Conservation (phyloP, 2,888 invertebrate genomes). For the Eumerus sabulonum region DNA sequence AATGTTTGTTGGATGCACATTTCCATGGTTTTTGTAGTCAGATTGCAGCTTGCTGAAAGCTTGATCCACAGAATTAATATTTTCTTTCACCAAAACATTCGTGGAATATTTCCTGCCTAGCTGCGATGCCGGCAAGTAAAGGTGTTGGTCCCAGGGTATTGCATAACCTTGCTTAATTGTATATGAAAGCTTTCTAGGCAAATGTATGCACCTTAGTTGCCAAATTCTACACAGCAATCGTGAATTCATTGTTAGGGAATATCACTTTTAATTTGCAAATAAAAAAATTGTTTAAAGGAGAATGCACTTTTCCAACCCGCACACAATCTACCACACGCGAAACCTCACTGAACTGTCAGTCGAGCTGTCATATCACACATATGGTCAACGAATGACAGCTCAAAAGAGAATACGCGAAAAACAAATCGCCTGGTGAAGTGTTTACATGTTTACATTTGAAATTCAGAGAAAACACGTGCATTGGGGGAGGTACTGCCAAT, state of each 20-base stretch:
- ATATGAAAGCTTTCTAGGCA: slow-evolving; percentile 1
- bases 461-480: no score
- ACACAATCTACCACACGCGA: neutral
- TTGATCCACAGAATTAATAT: slow-evolving; percentile 50
- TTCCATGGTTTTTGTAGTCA: slow-evolving; percentile 70
- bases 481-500: no score
- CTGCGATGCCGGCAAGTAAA: neutral
- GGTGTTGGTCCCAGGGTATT: slow-evolving; percentile 17
- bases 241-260: slow-evolving; percentile 45
- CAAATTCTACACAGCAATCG: slow-evolving; percentile 51
- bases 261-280: slow-evolving; percentile 1
- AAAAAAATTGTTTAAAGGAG: neutral
- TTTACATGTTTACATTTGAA: no score
- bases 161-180: slow-evolving; percentile 31
- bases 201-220: slow-evolving; percentile 24
- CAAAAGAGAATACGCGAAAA: no score
- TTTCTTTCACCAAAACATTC: slow-evolving; percentile 7
- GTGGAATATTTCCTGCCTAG: neutral
- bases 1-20: slow-evolving; percentile 71
- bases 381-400: neutral
- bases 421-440: no score
- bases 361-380: slow-evolving; percentile 12
- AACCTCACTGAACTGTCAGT: neutral
- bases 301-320: neutral
- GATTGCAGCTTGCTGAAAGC: slow-evolving; percentile 71